Evolutionary conservation across 2,797 vertebrate species (phyloP).

Genomic region (Alca torda): DNA sequence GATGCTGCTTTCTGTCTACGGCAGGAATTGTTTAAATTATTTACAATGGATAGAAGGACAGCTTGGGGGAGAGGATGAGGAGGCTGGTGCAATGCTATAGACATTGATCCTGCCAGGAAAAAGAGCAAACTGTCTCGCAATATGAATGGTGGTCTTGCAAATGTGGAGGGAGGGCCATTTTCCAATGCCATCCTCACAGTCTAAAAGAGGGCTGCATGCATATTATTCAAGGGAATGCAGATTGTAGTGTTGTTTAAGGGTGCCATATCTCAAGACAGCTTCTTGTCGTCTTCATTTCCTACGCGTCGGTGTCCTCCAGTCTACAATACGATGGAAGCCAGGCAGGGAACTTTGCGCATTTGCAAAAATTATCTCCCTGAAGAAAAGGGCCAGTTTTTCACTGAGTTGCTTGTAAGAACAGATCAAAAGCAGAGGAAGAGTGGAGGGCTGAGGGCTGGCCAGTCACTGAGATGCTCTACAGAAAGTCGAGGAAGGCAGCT

Average conservation of each 20-base stretch:
- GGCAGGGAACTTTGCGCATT: background rate
- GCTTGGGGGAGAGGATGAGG: background rate
- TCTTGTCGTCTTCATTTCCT: background rate
- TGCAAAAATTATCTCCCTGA: background rate
- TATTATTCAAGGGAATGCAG: background rate
- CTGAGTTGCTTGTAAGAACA: background rate
- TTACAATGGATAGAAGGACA: conserved; percentile 49
- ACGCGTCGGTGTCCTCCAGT: fast-evolving
- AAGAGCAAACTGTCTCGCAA: conserved; percentile 30
- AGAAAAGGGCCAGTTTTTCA: background rate
- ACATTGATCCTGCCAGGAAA: conserved; percentile 51
- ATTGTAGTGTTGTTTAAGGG: background rate
- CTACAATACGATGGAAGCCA: background rate
- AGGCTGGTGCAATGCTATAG: background rate
- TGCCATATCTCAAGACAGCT: background rate
- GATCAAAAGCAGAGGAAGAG: background rate
- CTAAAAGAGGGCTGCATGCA: background rate
- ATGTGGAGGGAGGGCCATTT: background rate
- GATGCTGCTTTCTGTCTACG: background rate
- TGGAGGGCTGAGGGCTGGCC: background rate
- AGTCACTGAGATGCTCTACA: background rate
- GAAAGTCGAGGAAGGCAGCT: background rate
- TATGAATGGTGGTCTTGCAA: background rate
- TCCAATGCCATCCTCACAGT: background rate
- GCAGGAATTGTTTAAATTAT: conserved; percentile 35